Evolutionary conservation across 2,888 invertebrate species (phyloP).

Genomic region (Campoplex nolae): DNA sequence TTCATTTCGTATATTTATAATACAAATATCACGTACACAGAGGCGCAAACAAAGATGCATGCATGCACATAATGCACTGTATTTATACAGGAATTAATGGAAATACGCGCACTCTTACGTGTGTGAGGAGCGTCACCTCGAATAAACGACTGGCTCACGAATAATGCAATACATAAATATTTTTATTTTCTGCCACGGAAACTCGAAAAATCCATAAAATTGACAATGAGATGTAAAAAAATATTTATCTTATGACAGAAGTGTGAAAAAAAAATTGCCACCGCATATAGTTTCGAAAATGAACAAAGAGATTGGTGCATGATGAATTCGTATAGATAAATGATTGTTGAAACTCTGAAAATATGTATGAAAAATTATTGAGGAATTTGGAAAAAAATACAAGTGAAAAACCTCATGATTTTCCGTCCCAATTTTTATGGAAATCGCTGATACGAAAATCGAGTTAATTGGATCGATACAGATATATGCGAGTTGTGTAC

Average conservation of each 20-base stretch:
- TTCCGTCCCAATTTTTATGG: too few species aligned
- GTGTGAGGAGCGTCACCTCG: not conserved
- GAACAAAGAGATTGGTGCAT: too few species aligned
- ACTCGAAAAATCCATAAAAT: not conserved
- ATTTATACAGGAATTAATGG: not conserved
- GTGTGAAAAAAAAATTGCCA: too few species aligned
- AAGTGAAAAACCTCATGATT: too few species aligned
- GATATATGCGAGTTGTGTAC: constrained; percentile 1
- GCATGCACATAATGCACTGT: not conserved
- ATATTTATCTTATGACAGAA: too few species aligned
- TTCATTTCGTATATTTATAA: constrained; percentile 18
- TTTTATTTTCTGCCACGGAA: too few species aligned
- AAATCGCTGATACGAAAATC: too few species aligned
- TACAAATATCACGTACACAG: constrained; percentile 9
- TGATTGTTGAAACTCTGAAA: too few species aligned
- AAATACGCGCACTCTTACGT: not conserved
- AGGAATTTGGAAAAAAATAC: not conserved
- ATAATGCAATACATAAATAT: not conserved
- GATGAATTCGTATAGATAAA: too few species aligned
- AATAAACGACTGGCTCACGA: not conserved
- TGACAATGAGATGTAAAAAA: too few species aligned
- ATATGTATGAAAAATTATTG: too few species aligned
- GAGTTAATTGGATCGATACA: not conserved
- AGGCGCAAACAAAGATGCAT: not conserved
- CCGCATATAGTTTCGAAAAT: too few species aligned